Evolutionary conservation across 2,888 invertebrate genomes (phyloP).

Genomic region (Hecatera dysodea): DNA sequence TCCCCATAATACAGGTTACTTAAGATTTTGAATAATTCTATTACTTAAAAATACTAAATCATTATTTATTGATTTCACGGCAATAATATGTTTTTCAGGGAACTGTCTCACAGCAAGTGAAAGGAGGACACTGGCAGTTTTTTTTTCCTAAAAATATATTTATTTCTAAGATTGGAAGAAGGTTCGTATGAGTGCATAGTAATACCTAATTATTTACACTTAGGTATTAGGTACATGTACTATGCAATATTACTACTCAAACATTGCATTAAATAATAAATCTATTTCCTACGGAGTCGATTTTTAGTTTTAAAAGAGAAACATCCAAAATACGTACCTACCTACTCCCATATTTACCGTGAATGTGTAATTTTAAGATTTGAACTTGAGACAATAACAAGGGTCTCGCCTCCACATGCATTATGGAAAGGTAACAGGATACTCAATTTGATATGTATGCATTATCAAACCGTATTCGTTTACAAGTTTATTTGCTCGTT

Average conservation of each 20-base stretch:
- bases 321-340: no score
- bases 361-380: background rate
- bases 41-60: background rate
- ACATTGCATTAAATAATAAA: no score
- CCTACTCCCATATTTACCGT: no score
- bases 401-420: constrained; percentile 52
- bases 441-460: constrained; percentile 54
- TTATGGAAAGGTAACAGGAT: constrained; percentile 68
- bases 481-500: constrained; percentile 34
- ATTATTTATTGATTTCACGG: constrained; percentile 28
- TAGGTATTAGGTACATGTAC: no score
- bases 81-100: constrained; percentile 13
- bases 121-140: constrained; percentile 15
- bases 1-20: constrained; percentile 45
- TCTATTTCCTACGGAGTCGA: no score
- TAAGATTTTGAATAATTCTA: constrained; percentile 31
- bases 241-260: no score
- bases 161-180: constrained; percentile 12
- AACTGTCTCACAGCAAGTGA: constrained; percentile 5
- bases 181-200: background rate
- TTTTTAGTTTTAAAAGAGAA: no score
- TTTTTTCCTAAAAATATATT: background rate
- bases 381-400: constrained; percentile 12
- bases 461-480: constrained; percentile 40
- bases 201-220: no score